Percentiles rank a stretch among this genome's conserved stretches.
These are phyloP conservation scores for Neoascia interrupta DNA, from an alignment of 2,888 invertebrate genomes.

Conservation along the genomic window DNA sequence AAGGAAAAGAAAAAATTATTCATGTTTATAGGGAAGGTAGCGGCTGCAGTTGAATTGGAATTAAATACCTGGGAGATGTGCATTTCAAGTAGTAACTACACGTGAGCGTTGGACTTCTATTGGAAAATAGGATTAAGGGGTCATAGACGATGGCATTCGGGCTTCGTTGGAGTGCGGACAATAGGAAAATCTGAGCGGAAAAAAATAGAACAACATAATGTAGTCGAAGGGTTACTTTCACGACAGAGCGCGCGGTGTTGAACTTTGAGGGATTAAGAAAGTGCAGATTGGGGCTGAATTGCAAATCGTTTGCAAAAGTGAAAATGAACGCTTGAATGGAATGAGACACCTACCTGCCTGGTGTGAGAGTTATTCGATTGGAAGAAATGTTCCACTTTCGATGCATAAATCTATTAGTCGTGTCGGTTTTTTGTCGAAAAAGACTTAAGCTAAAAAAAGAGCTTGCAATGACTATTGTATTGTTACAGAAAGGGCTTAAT, in stretches of 20 bases:
- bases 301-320: neutral
- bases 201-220: conserved; percentile 29
- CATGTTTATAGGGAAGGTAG: conserved; percentile 14
- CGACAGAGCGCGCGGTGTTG: no score
- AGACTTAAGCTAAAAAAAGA: no score
- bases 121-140: conserved; percentile 49
- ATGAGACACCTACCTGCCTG: neutral
- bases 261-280: no score
- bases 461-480: no score
- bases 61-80: conserved; percentile 51
- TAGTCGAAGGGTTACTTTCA: conserved; percentile 30
- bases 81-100: conserved; percentile 50
- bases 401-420: neutral
- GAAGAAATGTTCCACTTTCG: conserved; percentile 6
- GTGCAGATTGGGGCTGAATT: neutral
- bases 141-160: conserved; percentile 12
- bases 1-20: conserved; percentile 9
- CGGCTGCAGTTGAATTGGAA: conserved; percentile 27
- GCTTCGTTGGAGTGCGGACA: conserved; percentile 9
- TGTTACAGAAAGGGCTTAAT: no score
- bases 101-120: conserved; percentile 54
- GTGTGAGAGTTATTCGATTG: neutral
- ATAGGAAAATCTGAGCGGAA: conserved; percentile 13
- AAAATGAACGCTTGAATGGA: neutral
- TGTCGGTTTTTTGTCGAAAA: no score